These are phyloP conservation scores for Tortrix viridana DNA, from an alignment of 2,888 invertebrate species.

Conservation along the genomic window DNA sequence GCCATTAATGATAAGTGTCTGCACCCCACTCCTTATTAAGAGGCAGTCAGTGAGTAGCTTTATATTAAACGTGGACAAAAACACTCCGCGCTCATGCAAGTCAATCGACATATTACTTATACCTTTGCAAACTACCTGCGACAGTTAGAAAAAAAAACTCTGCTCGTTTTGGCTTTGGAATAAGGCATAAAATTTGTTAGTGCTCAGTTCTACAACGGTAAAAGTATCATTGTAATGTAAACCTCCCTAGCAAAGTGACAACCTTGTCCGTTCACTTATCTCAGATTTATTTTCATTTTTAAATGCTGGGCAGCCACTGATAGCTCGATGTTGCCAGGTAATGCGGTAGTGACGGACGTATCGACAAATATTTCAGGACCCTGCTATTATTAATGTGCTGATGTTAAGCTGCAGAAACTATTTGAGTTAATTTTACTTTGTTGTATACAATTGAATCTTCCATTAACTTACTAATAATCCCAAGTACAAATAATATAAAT, in stretches of 20 bases:
- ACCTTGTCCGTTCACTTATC: conserved; percentile 45
- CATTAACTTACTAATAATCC: too few species aligned
- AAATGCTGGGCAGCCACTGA: conserved; percentile 37
- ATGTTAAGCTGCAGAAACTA: neutral
- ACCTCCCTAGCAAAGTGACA: conserved; percentile 43
- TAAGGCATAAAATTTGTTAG: conserved; percentile 39
- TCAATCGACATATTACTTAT: conserved; percentile 53
- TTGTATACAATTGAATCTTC: too few species aligned
- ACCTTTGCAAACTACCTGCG: conserved; percentile 23
- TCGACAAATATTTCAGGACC: conserved; percentile 27
- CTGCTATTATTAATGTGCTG: conserved; percentile 5
- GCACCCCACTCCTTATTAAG: conserved; percentile 57
- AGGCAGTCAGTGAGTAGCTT: conserved; percentile 46
- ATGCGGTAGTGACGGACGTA: conserved; percentile 35
- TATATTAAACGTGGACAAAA: conserved; percentile 54
- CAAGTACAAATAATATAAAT: too few species aligned
- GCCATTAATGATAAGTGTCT: conserved; percentile 56
- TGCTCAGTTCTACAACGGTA: conserved; percentile 4
- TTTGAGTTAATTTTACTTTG: too few species aligned
- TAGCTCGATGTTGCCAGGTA: conserved; percentile 34
- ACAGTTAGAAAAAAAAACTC: conserved; percentile 7
- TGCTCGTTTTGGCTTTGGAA: conserved; percentile 3
- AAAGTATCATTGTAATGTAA: conserved; percentile 29
- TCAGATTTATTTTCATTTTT: conserved; percentile 47
- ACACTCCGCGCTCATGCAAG: conserved; percentile 56